These are phyloP conservation scores for Nasua narica DNA, from an alignment of 2,797 vertebrate species.

Conservation along the genomic window DNA sequence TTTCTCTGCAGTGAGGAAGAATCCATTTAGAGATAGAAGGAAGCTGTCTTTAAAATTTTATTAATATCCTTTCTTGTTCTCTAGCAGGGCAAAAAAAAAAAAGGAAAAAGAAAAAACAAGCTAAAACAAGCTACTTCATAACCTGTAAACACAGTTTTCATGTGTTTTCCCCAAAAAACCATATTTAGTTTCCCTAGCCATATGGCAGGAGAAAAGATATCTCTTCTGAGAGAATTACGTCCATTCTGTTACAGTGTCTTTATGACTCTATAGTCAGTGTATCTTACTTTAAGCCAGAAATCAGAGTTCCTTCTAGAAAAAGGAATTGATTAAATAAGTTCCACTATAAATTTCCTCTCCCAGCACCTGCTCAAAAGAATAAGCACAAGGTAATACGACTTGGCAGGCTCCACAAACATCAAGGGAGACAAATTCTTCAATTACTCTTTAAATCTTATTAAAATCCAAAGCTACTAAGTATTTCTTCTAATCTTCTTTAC, in stretches of 20 bases:
- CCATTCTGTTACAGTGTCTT: not conserved
- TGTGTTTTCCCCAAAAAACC: not conserved
- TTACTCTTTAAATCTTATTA: not conserved
- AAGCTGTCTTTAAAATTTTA: conserved; percentile 29
- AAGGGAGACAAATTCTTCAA: not conserved
- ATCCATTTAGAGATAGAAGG: not conserved
- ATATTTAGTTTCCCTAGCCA: not conserved
- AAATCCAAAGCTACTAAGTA: conserved; percentile 14
- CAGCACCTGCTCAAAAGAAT: not conserved
- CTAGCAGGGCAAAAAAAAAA: not conserved
- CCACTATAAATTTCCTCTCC: not conserved
- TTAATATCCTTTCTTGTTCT: not conserved
- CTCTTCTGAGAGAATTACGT: not conserved
- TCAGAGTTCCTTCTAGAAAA: not conserved
- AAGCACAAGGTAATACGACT: not conserved
- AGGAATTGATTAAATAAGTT: not conserved
- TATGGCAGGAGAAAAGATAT: not conserved
- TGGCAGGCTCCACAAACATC: not conserved
- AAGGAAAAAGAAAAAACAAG: not conserved
- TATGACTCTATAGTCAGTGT: not conserved
- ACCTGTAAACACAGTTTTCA: conserved; percentile 34
- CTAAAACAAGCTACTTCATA: not conserved
- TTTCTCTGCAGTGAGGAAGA: not conserved
- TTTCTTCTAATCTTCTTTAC: conserved; percentile 28
- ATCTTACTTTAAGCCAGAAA: not conserved